These are phyloP conservation scores for Aphelenchoides bicaudatus DNA, from an alignment of 2,888 invertebrate genomes.

Conservation along the genomic window DNA sequence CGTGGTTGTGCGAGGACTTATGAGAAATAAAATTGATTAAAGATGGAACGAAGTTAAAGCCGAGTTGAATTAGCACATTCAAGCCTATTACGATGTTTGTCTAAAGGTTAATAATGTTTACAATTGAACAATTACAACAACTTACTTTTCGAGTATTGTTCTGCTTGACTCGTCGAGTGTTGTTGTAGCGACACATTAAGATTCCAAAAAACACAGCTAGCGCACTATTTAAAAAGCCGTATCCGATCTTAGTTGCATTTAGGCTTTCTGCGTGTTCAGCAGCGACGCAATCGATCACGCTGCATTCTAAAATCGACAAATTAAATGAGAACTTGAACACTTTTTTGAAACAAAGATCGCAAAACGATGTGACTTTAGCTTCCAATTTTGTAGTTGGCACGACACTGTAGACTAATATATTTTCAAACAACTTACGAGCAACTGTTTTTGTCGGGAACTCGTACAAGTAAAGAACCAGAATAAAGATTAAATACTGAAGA, in stretches of 20 bases:
- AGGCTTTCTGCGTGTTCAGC: not conserved
- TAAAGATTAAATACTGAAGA: not conserved
- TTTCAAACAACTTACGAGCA: not conserved
- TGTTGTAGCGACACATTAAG: not conserved
- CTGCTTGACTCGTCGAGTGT: not conserved
- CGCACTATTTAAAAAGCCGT: not conserved
- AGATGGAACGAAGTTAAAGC: not conserved
- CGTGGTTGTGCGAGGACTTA: constrained; percentile 5
- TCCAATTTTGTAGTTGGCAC: too few relatives aligned
- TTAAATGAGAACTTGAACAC: too few relatives aligned
- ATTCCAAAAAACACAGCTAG: not conserved
- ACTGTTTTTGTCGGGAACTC: not conserved
- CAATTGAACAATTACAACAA: too few relatives aligned
- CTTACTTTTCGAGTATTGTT: not conserved
- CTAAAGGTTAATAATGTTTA: too few relatives aligned
- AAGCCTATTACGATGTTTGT: not conserved
- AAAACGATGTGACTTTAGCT: too few relatives aligned
- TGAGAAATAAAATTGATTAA: constrained; percentile 2
- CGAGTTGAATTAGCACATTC: not conserved
- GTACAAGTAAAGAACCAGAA: not conserved
- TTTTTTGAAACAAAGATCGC: too few relatives aligned
- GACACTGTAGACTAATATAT: too few relatives aligned
- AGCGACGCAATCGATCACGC: not conserved
- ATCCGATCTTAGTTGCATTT: not conserved
- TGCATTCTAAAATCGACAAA: not conserved